These are phyloP conservation scores for Zeuzera pyrina DNA, from an alignment of 2,888 invertebrate genomes.

Conservation along the genomic window DNA sequence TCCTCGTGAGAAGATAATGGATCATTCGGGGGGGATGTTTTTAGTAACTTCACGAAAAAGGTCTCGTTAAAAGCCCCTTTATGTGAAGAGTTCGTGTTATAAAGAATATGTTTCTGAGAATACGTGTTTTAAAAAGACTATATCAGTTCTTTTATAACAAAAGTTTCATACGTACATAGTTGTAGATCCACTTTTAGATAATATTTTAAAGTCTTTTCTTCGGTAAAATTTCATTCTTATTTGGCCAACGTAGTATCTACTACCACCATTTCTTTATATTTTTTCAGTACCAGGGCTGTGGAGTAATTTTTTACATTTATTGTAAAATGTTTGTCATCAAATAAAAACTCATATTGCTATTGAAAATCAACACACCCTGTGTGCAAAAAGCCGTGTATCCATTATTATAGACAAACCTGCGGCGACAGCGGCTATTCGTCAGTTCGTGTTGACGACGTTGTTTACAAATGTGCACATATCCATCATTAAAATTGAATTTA, in stretches of 20 bases:
- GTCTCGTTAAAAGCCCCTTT: constrained; percentile 62
- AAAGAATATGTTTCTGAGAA: constrained; percentile 36
- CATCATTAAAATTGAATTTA: too few relatives aligned
- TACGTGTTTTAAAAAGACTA: constrained; percentile 44
- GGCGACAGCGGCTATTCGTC: too few relatives aligned
- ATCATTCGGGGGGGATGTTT: constrained; percentile 64
- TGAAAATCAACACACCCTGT: constrained; percentile 3
- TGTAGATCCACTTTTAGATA: too few relatives aligned
- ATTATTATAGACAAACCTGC: constrained; percentile 47
- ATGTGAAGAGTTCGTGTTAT: constrained; percentile 62
- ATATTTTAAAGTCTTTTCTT: too few relatives aligned
- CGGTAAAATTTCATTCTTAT: too few relatives aligned
- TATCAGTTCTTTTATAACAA: constrained; percentile 13
- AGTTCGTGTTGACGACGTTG: too few relatives aligned
- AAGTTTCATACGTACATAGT: too few relatives aligned
- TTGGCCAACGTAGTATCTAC: too few relatives aligned
- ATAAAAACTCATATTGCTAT: constrained; percentile 13
- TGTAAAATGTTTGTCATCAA: constrained; percentile 27
- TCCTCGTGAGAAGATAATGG: constrained; percentile 69
- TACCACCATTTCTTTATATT: too few relatives aligned
- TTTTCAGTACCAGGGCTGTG: too few relatives aligned
- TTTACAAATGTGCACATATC: too few relatives aligned
- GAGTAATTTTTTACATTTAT: too few relatives aligned
- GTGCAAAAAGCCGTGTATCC: constrained; percentile 38
- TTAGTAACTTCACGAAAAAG: constrained; percentile 63